Conservation (phyloP, 2,113 vertebrate species). For the Ibidorhyncha struthersii region DNA sequence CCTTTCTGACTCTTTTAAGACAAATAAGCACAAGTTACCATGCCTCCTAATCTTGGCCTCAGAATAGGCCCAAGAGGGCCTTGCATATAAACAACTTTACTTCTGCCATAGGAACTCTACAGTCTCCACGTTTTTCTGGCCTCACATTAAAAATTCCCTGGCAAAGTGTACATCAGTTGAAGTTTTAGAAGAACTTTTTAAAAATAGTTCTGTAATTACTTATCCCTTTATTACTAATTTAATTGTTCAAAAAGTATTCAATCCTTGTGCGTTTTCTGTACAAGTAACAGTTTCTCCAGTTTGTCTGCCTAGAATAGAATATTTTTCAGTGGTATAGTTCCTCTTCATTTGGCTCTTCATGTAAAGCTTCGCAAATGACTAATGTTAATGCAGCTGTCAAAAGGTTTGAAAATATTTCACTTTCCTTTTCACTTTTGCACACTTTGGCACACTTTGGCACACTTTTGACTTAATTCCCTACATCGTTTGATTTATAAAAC, state of each 20-base stretch:
- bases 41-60: neutral
- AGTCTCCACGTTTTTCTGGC: neutral
- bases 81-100: neutral
- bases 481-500: neutral
- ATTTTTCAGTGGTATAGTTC: neutral
- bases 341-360: neutral
- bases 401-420: neutral
- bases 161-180: neutral
- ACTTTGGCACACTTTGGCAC: no score
- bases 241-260: neutral
- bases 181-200: neutral
- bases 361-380: neutral
- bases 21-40: neutral
- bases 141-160: neutral
- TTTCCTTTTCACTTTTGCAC: neutral
- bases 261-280: neutral
- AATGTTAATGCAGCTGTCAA: neutral
- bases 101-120: neutral
- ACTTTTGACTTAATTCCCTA: neutral
- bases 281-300: neutral
- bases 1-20: neutral
- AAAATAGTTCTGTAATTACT: neutral
- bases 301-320: neutral
- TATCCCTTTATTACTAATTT: neutral
- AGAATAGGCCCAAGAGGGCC: neutral